phyloP scores from a whole-genome alignment of 1,140 invertebrate genomes.

The Helicorthomorpha holstii region DNA sequence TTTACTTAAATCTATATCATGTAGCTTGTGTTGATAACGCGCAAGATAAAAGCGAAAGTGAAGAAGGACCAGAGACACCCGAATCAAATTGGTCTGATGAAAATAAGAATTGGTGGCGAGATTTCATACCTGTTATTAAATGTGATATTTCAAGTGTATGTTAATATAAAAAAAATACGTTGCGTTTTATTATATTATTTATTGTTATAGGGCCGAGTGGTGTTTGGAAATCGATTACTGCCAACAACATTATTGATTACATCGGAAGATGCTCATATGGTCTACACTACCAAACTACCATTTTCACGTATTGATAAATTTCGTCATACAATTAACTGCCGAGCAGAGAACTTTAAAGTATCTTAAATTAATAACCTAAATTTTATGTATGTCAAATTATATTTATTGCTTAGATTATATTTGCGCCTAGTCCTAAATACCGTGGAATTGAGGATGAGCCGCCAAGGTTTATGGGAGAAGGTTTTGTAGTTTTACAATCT shows the following conservation, averaged over 20 bases:
- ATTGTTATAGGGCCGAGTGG: conserved; percentile 52
- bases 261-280: conserved; percentile 84
- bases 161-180: neutral
- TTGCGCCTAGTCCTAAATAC: conserved; percentile 85
- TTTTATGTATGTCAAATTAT: neutral
- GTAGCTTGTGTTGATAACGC: neutral
- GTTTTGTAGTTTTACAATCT: conserved; percentile 89
- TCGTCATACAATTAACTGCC: conserved; percentile 90
- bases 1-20: too few species aligned
- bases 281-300: conserved; percentile 88
- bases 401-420: conserved; percentile 42
- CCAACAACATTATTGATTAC: conserved; percentile 83
- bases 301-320: conserved; percentile 82
- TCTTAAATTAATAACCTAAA: neutral
- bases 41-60: conserved; percentile 16
- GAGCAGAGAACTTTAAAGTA: conserved; percentile 81
- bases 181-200: neutral
- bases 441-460: conserved; percentile 85
- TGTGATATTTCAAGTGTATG: conserved; percentile 73
- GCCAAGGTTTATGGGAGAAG: conserved; percentile 92
- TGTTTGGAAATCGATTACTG: conserved; percentile 91
- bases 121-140: conserved; percentile 93
- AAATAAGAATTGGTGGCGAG: conserved; percentile 46
- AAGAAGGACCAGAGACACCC: conserved; percentile 7
- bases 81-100: neutral